Evolutionary conservation across 2,888 invertebrate genomes (phyloP).

Genomic region (Entomobrya proxima): DNA sequence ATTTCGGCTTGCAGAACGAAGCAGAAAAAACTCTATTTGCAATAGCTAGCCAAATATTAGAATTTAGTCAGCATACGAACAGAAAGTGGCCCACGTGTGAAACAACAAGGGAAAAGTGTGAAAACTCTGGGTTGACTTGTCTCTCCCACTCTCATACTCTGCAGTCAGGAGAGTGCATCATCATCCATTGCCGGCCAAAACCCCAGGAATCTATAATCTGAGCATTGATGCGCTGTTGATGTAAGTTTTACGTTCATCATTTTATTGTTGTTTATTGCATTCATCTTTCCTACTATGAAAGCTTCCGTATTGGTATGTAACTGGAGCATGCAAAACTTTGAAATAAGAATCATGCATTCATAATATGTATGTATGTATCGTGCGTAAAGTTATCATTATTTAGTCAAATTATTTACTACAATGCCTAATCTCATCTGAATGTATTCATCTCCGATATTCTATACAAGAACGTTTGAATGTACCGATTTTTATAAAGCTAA

Average conservation of each 20-base stretch:
- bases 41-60: not conserved
- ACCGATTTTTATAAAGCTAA: not conserved
- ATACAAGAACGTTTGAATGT: not conserved
- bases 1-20: too few species aligned
- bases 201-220: not conserved
- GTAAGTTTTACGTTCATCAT: slow-evolving; percentile 56
- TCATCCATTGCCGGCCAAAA: not conserved
- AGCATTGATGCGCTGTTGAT: slow-evolving; percentile 42
- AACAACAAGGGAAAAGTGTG: slow-evolving; percentile 35
- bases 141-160: not conserved
- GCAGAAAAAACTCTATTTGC: too few species aligned
- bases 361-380: not conserved
- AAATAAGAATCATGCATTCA: not conserved
- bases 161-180: slow-evolving; percentile 10
- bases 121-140: not conserved
- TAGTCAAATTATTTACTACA: slow-evolving; percentile 42
- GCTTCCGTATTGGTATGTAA: slow-evolving; percentile 42
- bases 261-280: slow-evolving; percentile 45
- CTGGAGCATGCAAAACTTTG: not conserved
- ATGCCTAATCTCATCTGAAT: slow-evolving; percentile 25
- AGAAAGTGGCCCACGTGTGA: slow-evolving; percentile 48
- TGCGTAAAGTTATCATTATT: slow-evolving; percentile 17
- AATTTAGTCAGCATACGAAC: not conserved
- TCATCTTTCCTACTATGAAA: slow-evolving; percentile 2
- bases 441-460: not conserved